Base-by-base conservation (phyloP, 1,140 invertebrate genomes). In the Drosophila miranda region DNA sequence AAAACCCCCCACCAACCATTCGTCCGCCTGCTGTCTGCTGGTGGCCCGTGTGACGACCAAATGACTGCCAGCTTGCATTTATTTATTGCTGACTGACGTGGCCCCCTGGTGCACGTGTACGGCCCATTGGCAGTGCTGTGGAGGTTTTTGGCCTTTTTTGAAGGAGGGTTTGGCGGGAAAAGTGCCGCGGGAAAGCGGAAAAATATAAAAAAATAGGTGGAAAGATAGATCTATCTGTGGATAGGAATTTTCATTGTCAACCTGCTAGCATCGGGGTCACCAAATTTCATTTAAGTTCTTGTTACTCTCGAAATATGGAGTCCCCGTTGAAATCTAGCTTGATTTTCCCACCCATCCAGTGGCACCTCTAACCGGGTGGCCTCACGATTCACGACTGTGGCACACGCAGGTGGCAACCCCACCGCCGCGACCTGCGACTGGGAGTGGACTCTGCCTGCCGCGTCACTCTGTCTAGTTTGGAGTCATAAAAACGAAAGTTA, bases 401-500 rank as follows among this genome's bases (percentile, higher is more conserved):
- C 44, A 55, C 68, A 63, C 21, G 69, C 78, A 82, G 78, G 78
- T 82, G 71, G 64, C 45, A 28, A 44, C 54, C 43, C 64, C 63
- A 16, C 49, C 2, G 4, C 30, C 8, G 1, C 1, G 9, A 21
- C 9, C 46, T 19, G n/a, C 1, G 19, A n/a, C 30, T 30, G n/a
- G 5, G 21, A 38, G 11, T 38, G 34, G 34, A 13, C 34, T 19
- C 19, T n/a, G 30, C 13, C 26, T 30, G 52, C 30, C 61, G 73
- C 69, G 77, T 86, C 72, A 68, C 53, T 73, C 67, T 86, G 82
- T 82, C 81, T 86, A 84, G 81, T 78, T 75, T 77, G 53, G 51
- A 87, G 75, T 82, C 82, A 86, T 86, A 86, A 87, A 87, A 86
- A 87, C 69, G 78, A 86, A 86, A 86, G 83, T 86, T 86, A 86